phyloP scores from a whole-genome alignment of 2,797 vertebrate species.

The Xiphophorus birchmanni region DNA sequence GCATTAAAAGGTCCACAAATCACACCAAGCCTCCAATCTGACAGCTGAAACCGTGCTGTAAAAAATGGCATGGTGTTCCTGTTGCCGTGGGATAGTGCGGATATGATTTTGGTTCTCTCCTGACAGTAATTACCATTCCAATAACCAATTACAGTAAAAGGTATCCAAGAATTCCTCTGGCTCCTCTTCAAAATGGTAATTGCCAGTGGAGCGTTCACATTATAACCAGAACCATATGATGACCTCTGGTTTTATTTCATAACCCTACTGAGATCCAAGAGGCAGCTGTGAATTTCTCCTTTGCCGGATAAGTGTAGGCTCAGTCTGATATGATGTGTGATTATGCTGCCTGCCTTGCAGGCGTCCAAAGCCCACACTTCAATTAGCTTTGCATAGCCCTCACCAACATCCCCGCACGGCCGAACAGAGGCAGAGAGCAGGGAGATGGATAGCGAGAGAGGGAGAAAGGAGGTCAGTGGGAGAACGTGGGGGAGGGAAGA shows the following conservation, averaged over 20 bases:
- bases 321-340: constrained; percentile 67
- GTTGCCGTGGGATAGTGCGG: constrained; percentile 40
- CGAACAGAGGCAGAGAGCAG: constrained; percentile 26
- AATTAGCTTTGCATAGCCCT: constrained; percentile 69
- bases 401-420: constrained; percentile 39
- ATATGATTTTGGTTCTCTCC: constrained; percentile 57
- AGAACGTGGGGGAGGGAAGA: constrained; percentile 46
- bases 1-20: constrained; percentile 59
- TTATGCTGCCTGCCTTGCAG: constrained; percentile 64
- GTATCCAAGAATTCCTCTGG: constrained; percentile 64
- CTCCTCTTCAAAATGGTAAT: constrained; percentile 64
- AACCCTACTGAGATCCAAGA: constrained; percentile 57
- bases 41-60: constrained; percentile 54
- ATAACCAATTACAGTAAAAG: constrained; percentile 73
- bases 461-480: constrained; percentile 55
- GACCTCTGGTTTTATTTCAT: constrained; percentile 73
- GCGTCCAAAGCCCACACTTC: constrained; percentile 65
- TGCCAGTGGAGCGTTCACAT: constrained; percentile 60
- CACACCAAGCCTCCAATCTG: constrained; percentile 42
- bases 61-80: constrained; percentile 48
- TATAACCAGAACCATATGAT: constrained; percentile 66
- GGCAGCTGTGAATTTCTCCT: constrained; percentile 69
- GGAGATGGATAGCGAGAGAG: constrained; percentile 22
- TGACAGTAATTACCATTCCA: constrained; percentile 72
- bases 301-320: constrained; percentile 65